Base-by-base conservation (phyloP, 2,888 invertebrate genomes). In the Noctua pronuba region DNA sequence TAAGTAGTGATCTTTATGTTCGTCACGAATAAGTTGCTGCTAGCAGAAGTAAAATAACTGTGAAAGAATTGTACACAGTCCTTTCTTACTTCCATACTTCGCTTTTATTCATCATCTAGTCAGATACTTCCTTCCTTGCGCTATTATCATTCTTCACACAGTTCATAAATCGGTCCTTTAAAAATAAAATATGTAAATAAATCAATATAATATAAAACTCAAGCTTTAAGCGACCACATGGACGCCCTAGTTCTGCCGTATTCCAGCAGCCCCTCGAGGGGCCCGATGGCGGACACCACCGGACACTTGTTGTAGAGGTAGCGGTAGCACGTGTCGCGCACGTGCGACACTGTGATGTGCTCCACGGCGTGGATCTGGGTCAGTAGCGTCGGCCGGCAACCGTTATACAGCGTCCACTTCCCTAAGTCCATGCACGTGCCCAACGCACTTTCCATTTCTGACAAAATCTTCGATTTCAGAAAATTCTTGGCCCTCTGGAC, bases 381-480 rank as follows among this genome's bases (percentile, higher is more conserved):
- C 88, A 98, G 97, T 79, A 99, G 96, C 1, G 99, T 98, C 86
- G 99, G 98, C 88, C 99, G 97, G 73, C 98, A 97, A 44, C 98
- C 98, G 90, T 99, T 98, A 96, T 99, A 99, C 87, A 99, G 97
- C 95, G 99, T 97, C 97, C 99, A 99, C 80, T 99, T 98, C 28
- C 99, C 99, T 90, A 99, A 98, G 92, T 99, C 99, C 95, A 99
- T 99, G 93, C 99, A 99, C 75, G 99, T 97, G 3, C 99, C 98
- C 0, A 98, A 98, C 0, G 98, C 98, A 31, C 96, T 99, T 93
- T 99, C 99, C 85, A 99, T 97, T 94, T 99, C 98, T 69, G 99
- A 97, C 58, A 99, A 96, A 97, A 99, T 97, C 93, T 99, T 99
- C 1, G 99, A 98, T 93, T 98, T 98, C 71, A 99, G 94, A 62